Evolutionary conservation across 2,797 vertebrate species (phyloP).

Genomic region (Cynodonichthys magdalenae): DNA sequence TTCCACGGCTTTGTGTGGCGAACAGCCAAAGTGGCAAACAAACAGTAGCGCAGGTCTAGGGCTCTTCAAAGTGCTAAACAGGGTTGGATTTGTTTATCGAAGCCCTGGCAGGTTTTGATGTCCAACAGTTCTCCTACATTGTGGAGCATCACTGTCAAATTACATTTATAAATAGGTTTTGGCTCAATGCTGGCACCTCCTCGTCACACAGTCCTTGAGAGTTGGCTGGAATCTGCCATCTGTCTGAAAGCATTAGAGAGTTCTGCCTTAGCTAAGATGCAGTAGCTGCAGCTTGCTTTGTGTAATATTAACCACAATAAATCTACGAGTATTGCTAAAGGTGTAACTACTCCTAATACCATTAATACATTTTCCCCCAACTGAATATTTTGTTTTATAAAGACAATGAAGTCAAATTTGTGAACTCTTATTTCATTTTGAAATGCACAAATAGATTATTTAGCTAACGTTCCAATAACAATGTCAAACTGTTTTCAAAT

Average conservation of each 20-base stretch:
- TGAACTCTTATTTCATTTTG: too few relatives aligned
- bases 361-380: neutral
- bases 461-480: neutral
- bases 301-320: conserved; percentile 2
- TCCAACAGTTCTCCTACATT: conserved; percentile 53
- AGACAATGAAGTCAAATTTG: neutral
- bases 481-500: too few relatives aligned
- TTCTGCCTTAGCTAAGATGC: conserved; percentile 22
- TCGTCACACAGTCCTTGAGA: conserved; percentile 54
- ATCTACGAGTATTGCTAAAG: too few relatives aligned
- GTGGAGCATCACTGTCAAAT: conserved; percentile 67
- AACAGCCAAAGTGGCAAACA: conserved; percentile 24
- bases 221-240: conserved; percentile 63
- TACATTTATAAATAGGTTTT: conserved; percentile 73
- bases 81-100: conserved; percentile 60
- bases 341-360: too few relatives aligned
- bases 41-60: conserved; percentile 33
- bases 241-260: conserved; percentile 53
- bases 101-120: conserved; percentile 48
- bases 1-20: conserved; percentile 28
- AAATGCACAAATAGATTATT: neutral
- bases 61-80: conserved; percentile 45
- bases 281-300: conserved; percentile 13
- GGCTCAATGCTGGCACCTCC: conserved; percentile 49
- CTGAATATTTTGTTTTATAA: neutral